Percentiles rank a stretch among this genome's conserved stretches.
These are phyloP conservation scores for Petrosia ficiformis DNA, from an alignment of 37 sponge, comb jelly and placozoan species.

Conservation along the genomic window DNA sequence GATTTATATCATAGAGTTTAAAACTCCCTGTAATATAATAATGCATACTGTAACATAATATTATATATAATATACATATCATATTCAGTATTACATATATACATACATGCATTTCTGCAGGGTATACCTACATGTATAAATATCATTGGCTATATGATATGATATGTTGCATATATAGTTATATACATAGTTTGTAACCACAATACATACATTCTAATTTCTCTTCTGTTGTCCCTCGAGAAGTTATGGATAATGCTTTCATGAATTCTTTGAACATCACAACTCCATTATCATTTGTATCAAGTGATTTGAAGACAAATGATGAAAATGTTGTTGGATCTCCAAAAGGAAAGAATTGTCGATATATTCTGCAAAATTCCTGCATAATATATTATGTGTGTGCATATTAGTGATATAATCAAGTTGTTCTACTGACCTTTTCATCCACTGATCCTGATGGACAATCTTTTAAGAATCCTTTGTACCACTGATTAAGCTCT, in stretches of 20 bases:
- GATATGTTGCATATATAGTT: neutral
- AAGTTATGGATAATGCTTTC: conserved; percentile 51
- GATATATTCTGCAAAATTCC: conserved; percentile 73
- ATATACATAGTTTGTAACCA: neutral
- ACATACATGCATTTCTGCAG: no score
- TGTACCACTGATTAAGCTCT: conserved; percentile 74
- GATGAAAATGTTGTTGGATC: conserved; percentile 48
- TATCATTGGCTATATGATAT: neutral
- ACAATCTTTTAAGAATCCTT: conserved; percentile 76
- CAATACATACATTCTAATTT: conserved; percentile 75
- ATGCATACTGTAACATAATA: neutral
- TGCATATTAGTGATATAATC: neutral
- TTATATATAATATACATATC: no score
- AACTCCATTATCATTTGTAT: conserved; percentile 44
- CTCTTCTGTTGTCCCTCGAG: conserved; percentile 78
- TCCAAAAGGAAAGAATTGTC: conserved; percentile 79
- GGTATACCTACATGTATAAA: no score
- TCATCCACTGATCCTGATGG: conserved; percentile 61
- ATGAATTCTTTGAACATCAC: conserved; percentile 79
- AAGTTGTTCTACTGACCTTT: conserved; percentile 32
- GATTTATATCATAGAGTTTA: conserved; percentile 41
- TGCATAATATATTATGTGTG: neutral
- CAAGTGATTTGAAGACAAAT: conserved; percentile 51
- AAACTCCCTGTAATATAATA: conserved; percentile 36
- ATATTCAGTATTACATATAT: no score